Percentiles rank a stretch among this genome's conserved stretches.
phyloP scores from a whole-genome alignment of 92 coral and sea anemone species.

The Porites evermanni region DNA sequence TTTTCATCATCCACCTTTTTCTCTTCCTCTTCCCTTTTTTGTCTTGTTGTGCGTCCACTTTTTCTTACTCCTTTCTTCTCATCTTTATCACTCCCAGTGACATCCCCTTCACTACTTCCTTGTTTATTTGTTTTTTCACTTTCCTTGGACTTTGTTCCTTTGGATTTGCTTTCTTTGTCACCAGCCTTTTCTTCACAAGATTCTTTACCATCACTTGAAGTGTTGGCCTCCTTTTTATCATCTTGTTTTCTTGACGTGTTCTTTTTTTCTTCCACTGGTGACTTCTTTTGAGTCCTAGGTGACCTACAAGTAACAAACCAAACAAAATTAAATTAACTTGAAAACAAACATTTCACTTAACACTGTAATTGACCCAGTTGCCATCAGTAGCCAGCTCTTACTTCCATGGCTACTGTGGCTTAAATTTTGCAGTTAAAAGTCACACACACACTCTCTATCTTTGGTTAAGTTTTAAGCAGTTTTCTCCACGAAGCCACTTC shows the following conservation, averaged over 20 bases:
- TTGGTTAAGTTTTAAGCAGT: too few relatives aligned
- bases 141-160: neutral
- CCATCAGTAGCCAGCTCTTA: too few relatives aligned
- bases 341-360: too few relatives aligned
- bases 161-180: neutral
- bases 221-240: slow-evolving; percentile 2
- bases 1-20: neutral
- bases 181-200: neutral
- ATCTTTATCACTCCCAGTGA: neutral
- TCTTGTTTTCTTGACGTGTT: slow-evolving; percentile 17
- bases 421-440: too few relatives aligned
- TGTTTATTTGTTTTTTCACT: neutral
- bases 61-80: slow-evolving; percentile 14
- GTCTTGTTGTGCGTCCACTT: slow-evolving; percentile 24
- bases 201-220: neutral
- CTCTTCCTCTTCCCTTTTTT: slow-evolving; percentile 3
- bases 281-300: slow-evolving; percentile 75
- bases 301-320: slow-evolving; percentile 52
- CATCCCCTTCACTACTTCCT: neutral
- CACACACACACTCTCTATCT: too few relatives aligned
- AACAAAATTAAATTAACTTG: too few relatives aligned
- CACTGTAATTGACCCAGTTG: too few relatives aligned
- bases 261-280: slow-evolving; percentile 31
- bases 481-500: too few relatives aligned
- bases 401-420: too few relatives aligned